A percentile compares a stretch with the other conserved stretches of the same genome.
Conservation (phyloP, 2,888 invertebrate genomes). For the Agrypnus murinus region DNA sequence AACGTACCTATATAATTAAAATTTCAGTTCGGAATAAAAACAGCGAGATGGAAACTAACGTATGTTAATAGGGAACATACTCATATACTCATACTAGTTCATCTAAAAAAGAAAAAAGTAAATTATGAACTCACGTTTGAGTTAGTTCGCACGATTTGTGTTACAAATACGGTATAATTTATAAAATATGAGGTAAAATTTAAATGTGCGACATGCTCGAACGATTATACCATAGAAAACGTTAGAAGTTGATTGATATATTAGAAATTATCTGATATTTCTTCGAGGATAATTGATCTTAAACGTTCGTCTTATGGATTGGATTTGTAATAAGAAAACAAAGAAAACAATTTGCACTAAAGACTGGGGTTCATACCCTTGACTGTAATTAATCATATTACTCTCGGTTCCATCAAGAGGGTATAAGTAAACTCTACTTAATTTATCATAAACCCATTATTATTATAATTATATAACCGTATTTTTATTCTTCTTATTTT, state of each 20-base stretch:
- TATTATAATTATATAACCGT: neutral
- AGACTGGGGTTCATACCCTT: slow-evolving; percentile 11
- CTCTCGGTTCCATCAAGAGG: slow-evolving; percentile 5
- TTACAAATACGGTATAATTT: slow-evolving; percentile 44
- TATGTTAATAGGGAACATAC: slow-evolving; percentile 19
- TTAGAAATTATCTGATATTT: slow-evolving; percentile 44
- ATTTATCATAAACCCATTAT: neutral
- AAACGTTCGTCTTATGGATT: slow-evolving; percentile 42
- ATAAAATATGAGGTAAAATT: slow-evolving; percentile 44
- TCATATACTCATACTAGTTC: slow-evolving; percentile 20
- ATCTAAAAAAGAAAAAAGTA: slow-evolving; percentile 30
- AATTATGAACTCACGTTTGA: slow-evolving; percentile 44
- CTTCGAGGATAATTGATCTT: slow-evolving; percentile 46
- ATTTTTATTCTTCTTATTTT: too few relatives aligned
- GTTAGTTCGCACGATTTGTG: slow-evolving; percentile 44
- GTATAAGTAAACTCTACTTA: slow-evolving; percentile 7
- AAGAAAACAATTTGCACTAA: slow-evolving; percentile 46
- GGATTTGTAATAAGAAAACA: slow-evolving; percentile 46
- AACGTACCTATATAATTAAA: too few relatives aligned
- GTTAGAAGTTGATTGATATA: slow-evolving; percentile 47
- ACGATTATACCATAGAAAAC: slow-evolving; percentile 48
- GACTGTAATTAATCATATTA: slow-evolving; percentile 24
- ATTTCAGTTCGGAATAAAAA: too few relatives aligned
- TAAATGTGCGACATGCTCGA: slow-evolving; percentile 46
- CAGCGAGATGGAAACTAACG: neutral